Conservation (phyloP, 2,888 invertebrate species). For the Galeruca laticollis region DNA sequence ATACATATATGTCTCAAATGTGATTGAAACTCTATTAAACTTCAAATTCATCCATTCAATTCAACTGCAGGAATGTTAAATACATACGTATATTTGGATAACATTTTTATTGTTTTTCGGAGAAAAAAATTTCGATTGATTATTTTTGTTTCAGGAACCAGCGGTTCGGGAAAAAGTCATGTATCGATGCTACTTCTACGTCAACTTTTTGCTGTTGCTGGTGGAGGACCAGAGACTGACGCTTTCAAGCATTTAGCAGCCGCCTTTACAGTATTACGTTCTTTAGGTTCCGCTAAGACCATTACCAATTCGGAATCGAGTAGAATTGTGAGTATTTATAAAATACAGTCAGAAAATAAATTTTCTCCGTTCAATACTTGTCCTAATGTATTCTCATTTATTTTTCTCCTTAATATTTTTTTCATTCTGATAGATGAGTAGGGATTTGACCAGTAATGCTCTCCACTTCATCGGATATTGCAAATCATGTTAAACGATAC, state of each 20-base stretch:
- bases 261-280: slow-evolving; percentile 92
- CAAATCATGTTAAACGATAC: too few relatives aligned
- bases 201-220: slow-evolving; percentile 93
- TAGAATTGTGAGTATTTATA: slow-evolving; percentile 78
- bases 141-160: slow-evolving; percentile 73
- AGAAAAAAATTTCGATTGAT: not conserved
- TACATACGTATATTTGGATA: too few relatives aligned
- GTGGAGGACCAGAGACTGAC: slow-evolving; percentile 95
- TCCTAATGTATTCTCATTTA: not conserved
- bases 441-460: too few relatives aligned
- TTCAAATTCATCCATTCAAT: too few relatives aligned
- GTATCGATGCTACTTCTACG: slow-evolving; percentile 91
- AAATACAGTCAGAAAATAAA: not conserved
- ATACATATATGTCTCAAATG: too few relatives aligned
- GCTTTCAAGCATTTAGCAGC: slow-evolving; percentile 96
- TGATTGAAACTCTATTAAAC: too few relatives aligned
- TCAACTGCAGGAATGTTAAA: too few relatives aligned
- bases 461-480: too few relatives aligned
- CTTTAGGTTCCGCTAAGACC: slow-evolving; percentile 92
- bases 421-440: too few relatives aligned
- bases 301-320: slow-evolving; percentile 92
- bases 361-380: not conserved
- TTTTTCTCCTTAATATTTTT: too few relatives aligned
- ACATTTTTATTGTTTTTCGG: too few relatives aligned
- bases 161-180: slow-evolving; percentile 95